phyloP scores from a whole-genome alignment of 2,888 invertebrate genomes.

The Morpho deidamia region DNA sequence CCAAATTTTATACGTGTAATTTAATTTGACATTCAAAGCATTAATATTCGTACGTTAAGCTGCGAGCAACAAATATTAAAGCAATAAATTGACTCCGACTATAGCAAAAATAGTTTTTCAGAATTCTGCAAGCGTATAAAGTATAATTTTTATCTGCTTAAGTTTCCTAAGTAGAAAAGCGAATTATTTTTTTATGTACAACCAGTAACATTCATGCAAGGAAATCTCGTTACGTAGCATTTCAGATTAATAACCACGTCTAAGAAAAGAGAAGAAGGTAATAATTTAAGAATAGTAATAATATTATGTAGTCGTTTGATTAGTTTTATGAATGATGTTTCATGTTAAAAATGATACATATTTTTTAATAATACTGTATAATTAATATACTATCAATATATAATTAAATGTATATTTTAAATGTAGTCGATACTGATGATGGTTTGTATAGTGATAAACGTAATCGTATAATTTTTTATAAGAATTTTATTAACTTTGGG shows the following conservation, averaged over 20 bases:
- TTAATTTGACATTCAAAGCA: slow-evolving; percentile 18
- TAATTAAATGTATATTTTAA: too few species aligned
- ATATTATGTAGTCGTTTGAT: neutral
- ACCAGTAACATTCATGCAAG: slow-evolving; percentile 69
- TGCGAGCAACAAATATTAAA: slow-evolving; percentile 14
- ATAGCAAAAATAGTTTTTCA: slow-evolving; percentile 13
- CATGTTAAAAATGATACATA: neutral
- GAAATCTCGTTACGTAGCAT: slow-evolving; percentile 69
- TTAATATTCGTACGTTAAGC: slow-evolving; percentile 4
- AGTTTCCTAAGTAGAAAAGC: slow-evolving; percentile 10
- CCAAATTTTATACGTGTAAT: neutral
- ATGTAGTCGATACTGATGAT: too few species aligned
- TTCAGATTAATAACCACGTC: slow-evolving; percentile 15
- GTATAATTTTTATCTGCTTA: slow-evolving; percentile 10
- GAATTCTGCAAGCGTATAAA: slow-evolving; percentile 16
- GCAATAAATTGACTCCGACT: slow-evolving; percentile 9
- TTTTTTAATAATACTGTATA: neutral
- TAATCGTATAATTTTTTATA: too few species aligned
- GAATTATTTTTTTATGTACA: slow-evolving; percentile 15
- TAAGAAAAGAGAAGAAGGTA: slow-evolving; percentile 1
- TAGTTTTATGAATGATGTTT: neutral
- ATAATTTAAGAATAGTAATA: slow-evolving; percentile 5
- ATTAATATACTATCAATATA: too few species aligned
- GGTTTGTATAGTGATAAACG: too few species aligned
- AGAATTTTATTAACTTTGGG: too few species aligned